These are phyloP conservation scores for Crocuta crocuta DNA, from an alignment of 2,113 vertebrate species.

Conservation along the genomic window DNA sequence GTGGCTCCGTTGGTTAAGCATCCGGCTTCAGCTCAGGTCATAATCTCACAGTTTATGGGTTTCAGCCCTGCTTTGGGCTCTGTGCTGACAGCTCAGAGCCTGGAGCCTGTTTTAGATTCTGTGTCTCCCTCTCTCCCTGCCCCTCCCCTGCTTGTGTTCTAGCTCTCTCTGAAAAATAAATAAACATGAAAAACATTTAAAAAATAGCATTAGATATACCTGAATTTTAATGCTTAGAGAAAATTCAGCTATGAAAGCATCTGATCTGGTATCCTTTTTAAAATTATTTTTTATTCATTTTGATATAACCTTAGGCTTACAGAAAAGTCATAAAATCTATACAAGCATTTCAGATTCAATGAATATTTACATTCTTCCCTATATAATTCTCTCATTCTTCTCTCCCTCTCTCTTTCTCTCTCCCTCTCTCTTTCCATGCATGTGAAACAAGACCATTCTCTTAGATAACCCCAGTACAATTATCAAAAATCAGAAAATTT, in stretches of 20 bases:
- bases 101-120: not conserved
- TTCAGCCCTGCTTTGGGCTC: not conserved
- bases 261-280: not conserved
- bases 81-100: not conserved
- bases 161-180: not conserved
- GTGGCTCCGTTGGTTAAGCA: not conserved
- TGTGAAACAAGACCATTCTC: not conserved
- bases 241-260: not conserved
- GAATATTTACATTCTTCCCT: not conserved
- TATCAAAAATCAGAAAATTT: slow-evolving; percentile 1
- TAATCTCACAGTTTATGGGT: not conserved
- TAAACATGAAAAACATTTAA: not conserved
- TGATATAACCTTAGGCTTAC: not conserved
- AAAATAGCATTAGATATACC: not conserved
- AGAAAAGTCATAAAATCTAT: not conserved
- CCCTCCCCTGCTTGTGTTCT: not conserved
- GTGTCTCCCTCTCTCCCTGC: not conserved
- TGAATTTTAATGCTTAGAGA: not conserved
- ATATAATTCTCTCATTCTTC: not conserved
- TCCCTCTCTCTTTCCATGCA: not conserved
- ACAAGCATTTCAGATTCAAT: not conserved
- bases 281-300: not conserved
- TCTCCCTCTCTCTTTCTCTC: not conserved
- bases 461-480: not conserved
- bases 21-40: not conserved